Conservation (phyloP, 2,113 vertebrate species). For the Lagopus muta region DNA sequence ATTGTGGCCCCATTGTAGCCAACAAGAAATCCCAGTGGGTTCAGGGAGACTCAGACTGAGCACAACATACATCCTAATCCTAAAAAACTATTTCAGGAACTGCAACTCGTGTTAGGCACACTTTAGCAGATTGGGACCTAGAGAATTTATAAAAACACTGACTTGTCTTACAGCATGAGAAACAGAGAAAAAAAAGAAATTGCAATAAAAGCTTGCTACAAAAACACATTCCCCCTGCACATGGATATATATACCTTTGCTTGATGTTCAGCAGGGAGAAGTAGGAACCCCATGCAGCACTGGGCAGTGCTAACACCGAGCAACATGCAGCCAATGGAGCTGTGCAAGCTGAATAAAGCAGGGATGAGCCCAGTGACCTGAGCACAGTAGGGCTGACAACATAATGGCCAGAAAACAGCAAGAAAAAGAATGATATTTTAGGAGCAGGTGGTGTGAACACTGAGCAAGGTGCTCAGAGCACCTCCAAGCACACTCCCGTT, state of each 20-base stretch:
- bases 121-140: not conserved
- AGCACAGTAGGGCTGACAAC: not conserved
- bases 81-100: not conserved
- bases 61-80: not conserved
- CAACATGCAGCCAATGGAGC: not conserved
- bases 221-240: not conserved
- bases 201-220: not conserved
- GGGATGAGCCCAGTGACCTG: not conserved
- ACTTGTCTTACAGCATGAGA: not conserved
- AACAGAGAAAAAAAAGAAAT: not conserved
- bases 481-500: not conserved
- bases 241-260: not conserved
- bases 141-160: not conserved
- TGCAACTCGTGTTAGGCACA: not conserved
- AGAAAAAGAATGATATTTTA: not conserved
- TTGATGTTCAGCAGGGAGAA: not conserved
- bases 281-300: not conserved
- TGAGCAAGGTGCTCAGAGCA: not conserved
- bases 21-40: not conserved
- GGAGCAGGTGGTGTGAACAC: not conserved
- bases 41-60: not conserved
- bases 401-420: not conserved
- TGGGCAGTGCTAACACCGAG: not conserved
- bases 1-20: not conserved
- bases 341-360: not conserved